Conservation (phyloP, 2,888 invertebrate species). For the Listrodromus nycthemerus region DNA sequence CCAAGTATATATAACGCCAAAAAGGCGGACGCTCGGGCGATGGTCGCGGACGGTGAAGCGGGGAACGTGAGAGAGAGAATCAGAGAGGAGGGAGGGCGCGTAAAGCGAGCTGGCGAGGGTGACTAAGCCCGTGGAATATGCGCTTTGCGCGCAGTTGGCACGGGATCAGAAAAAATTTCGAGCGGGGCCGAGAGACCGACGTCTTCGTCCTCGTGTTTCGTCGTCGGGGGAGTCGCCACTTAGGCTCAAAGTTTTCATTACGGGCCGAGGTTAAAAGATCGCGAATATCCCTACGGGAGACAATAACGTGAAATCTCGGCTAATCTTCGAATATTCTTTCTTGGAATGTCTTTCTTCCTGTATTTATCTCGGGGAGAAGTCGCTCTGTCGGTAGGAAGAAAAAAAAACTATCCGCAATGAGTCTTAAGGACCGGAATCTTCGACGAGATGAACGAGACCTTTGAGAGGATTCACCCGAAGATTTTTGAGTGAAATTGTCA, state of each 20-base stretch:
- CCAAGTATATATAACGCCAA: constrained; percentile 59
- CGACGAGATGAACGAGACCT: too few species aligned
- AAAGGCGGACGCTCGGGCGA: constrained; percentile 41
- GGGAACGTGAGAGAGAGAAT: too few species aligned
- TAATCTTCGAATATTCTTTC: neutral
- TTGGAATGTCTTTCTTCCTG: too few species aligned
- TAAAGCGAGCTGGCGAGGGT: constrained; percentile 51
- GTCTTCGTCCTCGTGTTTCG: constrained; percentile 43
- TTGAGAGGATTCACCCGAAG: too few species aligned
- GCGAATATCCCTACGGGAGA: neutral
- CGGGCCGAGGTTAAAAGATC: constrained; percentile 16
- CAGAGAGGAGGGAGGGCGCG: constrained; percentile 41
- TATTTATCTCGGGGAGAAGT: too few species aligned
- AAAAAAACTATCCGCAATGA: too few species aligned
- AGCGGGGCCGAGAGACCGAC: constrained; percentile 54
- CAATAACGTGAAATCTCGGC: neutral
- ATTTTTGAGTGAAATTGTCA: too few species aligned
- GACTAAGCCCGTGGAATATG: constrained; percentile 72
- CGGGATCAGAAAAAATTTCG: constrained; percentile 73
- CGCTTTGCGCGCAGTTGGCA: constrained; percentile 80
- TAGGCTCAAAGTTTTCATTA: constrained; percentile 11
- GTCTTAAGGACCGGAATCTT: too few species aligned
- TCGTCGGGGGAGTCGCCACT: constrained; percentile 29
- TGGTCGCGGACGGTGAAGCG: constrained; percentile 8
- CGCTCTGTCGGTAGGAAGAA: too few species aligned